Conservation (phyloP, 1,140 invertebrate species). For the Oreohelix idahoensis region DNA sequence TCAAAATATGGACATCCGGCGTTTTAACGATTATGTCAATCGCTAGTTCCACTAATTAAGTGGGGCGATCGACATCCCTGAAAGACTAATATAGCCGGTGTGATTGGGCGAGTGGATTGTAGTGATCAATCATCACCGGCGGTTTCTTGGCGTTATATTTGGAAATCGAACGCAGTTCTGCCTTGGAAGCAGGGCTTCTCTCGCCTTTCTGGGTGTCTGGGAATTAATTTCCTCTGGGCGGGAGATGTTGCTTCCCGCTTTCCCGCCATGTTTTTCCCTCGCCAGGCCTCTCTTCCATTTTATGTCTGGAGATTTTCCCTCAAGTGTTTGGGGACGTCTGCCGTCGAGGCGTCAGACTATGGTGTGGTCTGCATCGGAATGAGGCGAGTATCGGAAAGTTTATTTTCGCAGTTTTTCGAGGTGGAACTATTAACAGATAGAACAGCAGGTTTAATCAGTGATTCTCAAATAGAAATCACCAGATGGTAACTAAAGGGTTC, state of each 20-base stretch:
- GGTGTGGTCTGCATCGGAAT: neutral
- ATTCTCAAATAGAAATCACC: no score
- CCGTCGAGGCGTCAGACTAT: neutral
- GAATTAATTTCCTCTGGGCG: neutral
- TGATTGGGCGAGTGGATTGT: constrained; percentile 5
- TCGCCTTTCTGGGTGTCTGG: neutral
- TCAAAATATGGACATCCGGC: no score
- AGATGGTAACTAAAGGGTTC: no score
- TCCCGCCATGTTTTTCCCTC: neutral
- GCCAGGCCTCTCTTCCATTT: constrained; percentile 3
- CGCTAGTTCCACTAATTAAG: no score
- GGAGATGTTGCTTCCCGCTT: constrained; percentile 3
- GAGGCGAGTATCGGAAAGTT: neutral
- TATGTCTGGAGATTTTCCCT: neutral
- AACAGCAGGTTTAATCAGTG: no score
- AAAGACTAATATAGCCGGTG: neutral
- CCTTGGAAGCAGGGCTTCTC: neutral
- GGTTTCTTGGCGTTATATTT: neutral
- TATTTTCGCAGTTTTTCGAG: no score
- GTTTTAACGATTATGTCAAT: no score
- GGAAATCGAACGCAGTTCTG: constrained; percentile 3
- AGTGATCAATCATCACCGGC: neutral
- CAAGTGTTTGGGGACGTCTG: neutral
- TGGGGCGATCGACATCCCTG: neutral
- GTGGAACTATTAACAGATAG: no score